These are phyloP conservation scores for Phenganax subtilis DNA, from an alignment of 92 coral and sea anemone genomes.

Conservation along the genomic window DNA sequence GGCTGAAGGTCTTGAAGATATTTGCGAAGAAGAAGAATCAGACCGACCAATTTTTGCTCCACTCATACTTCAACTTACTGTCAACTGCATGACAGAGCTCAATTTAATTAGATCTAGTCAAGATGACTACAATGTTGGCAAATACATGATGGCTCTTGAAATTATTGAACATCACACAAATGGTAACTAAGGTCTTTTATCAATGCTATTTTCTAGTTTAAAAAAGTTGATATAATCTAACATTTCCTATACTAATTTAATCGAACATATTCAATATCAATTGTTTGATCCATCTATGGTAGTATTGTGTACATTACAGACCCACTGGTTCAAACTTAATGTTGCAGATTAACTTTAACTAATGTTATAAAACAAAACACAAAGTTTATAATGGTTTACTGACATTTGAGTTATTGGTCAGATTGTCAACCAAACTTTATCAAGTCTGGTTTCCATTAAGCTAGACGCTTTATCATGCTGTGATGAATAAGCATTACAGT, in stretches of 20 bases:
- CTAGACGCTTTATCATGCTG: background rate
- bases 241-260: background rate
- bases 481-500: background rate
- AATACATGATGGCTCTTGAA: conserved; percentile 43
- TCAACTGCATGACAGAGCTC: conserved; percentile 34
- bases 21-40: conserved; percentile 37
- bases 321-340: background rate
- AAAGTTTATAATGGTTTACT: background rate
- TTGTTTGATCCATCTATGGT: background rate
- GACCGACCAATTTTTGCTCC: conserved; percentile 47
- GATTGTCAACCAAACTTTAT: too few relatives aligned
- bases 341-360: background rate
- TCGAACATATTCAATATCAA: background rate
- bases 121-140: conserved; percentile 42
- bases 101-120: conserved; percentile 33
- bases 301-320: background rate
- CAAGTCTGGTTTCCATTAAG: background rate
- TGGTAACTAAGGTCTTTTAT: background rate
- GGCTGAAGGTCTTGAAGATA: conserved; percentile 34
- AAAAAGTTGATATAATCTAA: background rate
- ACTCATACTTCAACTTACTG: conserved; percentile 37
- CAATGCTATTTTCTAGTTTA: background rate
- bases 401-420: too few relatives aligned
- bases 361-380: background rate
- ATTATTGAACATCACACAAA: conserved; percentile 36